Conservation (phyloP, 2,888 invertebrate species). For the Yponomeuta malinellus region DNA sequence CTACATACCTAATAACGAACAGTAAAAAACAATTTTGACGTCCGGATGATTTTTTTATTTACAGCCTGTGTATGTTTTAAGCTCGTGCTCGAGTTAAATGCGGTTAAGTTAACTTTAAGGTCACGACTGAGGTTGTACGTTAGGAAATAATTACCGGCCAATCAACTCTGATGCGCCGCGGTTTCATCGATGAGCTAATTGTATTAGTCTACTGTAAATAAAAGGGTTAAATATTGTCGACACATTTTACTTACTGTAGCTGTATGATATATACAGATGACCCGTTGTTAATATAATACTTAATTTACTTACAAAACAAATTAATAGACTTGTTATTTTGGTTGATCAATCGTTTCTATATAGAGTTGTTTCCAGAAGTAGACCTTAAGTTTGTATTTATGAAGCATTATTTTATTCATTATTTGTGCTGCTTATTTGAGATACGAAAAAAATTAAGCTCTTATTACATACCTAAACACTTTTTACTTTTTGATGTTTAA, state of each 20-base stretch:
- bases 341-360: too few relatives aligned
- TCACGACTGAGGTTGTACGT: slow-evolving; percentile 37
- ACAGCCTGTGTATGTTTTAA: neutral
- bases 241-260: neutral
- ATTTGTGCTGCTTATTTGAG: too few relatives aligned
- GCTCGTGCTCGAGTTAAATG: neutral
- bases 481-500: too few relatives aligned
- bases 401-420: too few relatives aligned
- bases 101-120: slow-evolving; percentile 31
- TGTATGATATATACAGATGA: too few relatives aligned
- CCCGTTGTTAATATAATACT: too few relatives aligned
- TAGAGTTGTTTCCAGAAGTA: too few relatives aligned
- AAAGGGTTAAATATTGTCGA: slow-evolving; percentile 23
- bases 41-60: neutral
- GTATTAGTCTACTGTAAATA: slow-evolving; percentile 26
- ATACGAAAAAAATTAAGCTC: too few relatives aligned
- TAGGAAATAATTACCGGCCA: slow-evolving; percentile 66
- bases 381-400: too few relatives aligned
- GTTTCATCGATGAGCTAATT: slow-evolving; percentile 49
- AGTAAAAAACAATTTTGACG: neutral
- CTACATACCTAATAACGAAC: neutral
- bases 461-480: too few relatives aligned
- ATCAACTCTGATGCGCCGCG: slow-evolving; percentile 51
- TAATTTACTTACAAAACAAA: too few relatives aligned
- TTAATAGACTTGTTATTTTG: too few relatives aligned